Base-by-base conservation (phyloP, 2,888 invertebrate genomes). In the Macropis europaea region DNA sequence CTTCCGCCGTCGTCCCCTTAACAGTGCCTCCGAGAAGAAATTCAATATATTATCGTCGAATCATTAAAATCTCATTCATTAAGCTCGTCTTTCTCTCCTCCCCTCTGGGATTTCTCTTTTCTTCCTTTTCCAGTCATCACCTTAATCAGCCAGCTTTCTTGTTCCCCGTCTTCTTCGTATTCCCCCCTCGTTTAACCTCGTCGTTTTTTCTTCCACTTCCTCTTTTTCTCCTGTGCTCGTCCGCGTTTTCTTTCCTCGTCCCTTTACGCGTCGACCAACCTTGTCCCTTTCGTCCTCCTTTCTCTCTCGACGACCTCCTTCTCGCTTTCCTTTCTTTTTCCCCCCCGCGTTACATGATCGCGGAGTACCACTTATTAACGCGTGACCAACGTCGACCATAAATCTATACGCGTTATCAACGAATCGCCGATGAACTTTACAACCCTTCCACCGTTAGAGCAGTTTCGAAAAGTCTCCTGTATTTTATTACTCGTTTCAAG, bases 41-140 rank as follows among this genome's bases (percentile, higher is more conserved):
- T 59, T 66, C 34, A 40, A 70, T 66, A 48, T 56, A 43, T 56
- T 24, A 59, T 42, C 47, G 48, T 50, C 5, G 36, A 43, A 60
- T 71, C 70, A 54, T 60, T 56, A 54, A 50, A 56, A 50, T 60
- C 36, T 48, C 67, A 50, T 71, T 71, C 48, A 19, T 67, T 54
- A 54, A 40, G 32, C 9, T 36, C 7, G 11, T 19, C 40, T 30
- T 32, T 7, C 15, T 9, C 13, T 7, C 28, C 47, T 15, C 13
- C 15, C 38, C 32, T 4, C 0, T 3, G 15, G 28, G 28, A 50
- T 2, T 15, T 47, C 17, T 36, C 11, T 13, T 11, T 13, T 15
- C 22, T 36, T 40, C 9, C 17, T 50, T 38, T 45, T 32, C 32
- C 50, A 50, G 50, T 56, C 69, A 30, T 59, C 57, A 32, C 22